Conservation (phyloP, 2,888 invertebrate species). For the Drosophila peninsularis region DNA sequence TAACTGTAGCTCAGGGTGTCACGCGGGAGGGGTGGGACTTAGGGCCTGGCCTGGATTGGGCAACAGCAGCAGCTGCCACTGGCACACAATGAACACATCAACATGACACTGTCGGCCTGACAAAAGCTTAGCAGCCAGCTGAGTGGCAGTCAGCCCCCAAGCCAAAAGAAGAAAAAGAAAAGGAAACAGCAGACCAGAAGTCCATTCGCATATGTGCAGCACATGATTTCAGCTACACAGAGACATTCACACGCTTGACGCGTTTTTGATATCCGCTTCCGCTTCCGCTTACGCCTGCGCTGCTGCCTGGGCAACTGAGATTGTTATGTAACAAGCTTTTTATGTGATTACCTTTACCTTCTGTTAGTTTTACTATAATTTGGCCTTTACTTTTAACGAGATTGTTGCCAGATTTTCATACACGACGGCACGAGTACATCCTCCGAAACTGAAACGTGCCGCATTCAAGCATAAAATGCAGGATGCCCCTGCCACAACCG, state of each 20-base stretch:
- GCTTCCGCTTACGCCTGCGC: constrained; percentile 52
- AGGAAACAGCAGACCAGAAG: neutral
- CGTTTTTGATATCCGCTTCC: constrained; percentile 66
- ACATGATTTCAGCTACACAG: constrained; percentile 1
- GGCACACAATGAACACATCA: constrained; percentile 80
- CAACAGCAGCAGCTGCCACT: constrained; percentile 66
- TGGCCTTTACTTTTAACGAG: constrained; percentile 79
- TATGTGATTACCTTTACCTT: constrained; percentile 79
- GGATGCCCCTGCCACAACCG: constrained; percentile 29
- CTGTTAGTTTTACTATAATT: constrained; percentile 80
- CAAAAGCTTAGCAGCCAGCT: constrained; percentile 71
- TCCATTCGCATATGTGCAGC: constrained; percentile 39
- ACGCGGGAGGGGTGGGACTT: neutral
- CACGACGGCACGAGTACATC: constrained; percentile 37
- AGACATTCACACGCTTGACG: constrained; percentile 65
- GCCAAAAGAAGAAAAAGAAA: neutral
- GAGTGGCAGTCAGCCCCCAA: constrained; percentile 38
- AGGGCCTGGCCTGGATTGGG: constrained; percentile 14
- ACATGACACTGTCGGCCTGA: constrained; percentile 75
- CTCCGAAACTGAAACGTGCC: constrained; percentile 52
- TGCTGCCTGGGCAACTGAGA: constrained; percentile 38
- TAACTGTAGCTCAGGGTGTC: constrained; percentile 55
- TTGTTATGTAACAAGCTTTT: constrained; percentile 79
- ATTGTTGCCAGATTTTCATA: constrained; percentile 71
- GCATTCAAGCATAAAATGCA: constrained; percentile 54